These are phyloP conservation scores for Australoheros facetus DNA, from an alignment of 2,797 vertebrate species.

Conservation along the genomic window DNA sequence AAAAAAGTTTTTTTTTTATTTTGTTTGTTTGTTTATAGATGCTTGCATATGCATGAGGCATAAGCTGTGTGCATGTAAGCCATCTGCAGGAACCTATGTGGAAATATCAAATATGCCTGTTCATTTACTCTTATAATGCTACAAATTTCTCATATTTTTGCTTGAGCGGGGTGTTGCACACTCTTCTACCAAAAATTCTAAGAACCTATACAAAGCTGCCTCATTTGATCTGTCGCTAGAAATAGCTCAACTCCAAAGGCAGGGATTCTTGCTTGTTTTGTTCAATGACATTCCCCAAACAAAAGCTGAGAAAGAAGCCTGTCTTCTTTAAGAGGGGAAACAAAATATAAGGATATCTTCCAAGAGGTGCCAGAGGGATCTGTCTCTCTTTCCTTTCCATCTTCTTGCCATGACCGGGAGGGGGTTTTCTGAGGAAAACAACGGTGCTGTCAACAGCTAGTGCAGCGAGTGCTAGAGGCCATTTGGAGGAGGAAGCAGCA, in stretches of 20 bases:
- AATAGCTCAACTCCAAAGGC: constrained; percentile 62
- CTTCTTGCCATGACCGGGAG: constrained; percentile 58
- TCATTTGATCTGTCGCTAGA: constrained; percentile 48
- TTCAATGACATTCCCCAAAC: constrained; percentile 67
- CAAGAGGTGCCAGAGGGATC: constrained; percentile 69
- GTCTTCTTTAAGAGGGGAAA: constrained; percentile 63
- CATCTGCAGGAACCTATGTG: neutral
- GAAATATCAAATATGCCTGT: neutral
- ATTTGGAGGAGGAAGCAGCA: constrained; percentile 68
- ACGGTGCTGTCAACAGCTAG: constrained; percentile 67
- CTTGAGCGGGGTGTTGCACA: neutral
- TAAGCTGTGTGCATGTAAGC: neutral
- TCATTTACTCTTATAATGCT: neutral
- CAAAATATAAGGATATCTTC: constrained; percentile 73
- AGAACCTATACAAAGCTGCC: constrained; percentile 40
- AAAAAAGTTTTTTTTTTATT: neutral
- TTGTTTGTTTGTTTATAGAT: neutral
- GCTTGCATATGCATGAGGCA: rapidly evolving
- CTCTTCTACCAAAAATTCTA: constrained; percentile 4
- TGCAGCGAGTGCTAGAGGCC: constrained; percentile 64
- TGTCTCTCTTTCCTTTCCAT: constrained; percentile 67
- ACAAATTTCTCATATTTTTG: neutral
- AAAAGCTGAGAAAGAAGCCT: constrained; percentile 68
- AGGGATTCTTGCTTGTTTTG: constrained; percentile 64
- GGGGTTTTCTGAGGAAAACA: constrained; percentile 69